Conservation (phyloP, 2,797 vertebrate genomes). For the Tadarida brasiliensis region DNA sequence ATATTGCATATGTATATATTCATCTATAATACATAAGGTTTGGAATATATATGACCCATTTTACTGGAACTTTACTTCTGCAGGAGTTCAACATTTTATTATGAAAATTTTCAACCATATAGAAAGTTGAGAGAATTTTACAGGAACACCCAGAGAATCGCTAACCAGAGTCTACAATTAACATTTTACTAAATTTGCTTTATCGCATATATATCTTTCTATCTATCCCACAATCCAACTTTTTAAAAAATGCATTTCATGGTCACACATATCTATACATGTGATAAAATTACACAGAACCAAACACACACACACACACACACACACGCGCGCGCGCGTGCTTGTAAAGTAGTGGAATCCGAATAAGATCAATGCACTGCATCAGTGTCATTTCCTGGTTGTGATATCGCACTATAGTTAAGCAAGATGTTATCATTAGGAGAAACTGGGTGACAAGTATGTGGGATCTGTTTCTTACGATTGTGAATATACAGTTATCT, state of each 20-base stretch:
- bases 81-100: not conserved
- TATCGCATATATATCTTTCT: not conserved
- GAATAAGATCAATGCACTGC: not conserved
- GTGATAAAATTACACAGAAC: not conserved
- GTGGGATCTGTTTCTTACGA: not conserved
- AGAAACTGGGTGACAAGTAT: not conserved
- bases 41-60: not conserved
- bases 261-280: not conserved
- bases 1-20: not conserved
- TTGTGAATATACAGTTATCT: not conserved
- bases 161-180: slow-evolving; percentile 21
- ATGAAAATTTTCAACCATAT: not conserved
- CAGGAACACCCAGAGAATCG: not conserved
- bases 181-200: slow-evolving; percentile 6
- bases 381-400: not conserved
- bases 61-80: not conserved
- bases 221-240: not conserved
- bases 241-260: not conserved
- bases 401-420: not conserved
- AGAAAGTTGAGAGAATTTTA: not conserved
- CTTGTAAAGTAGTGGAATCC: not conserved
- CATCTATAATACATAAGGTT: not conserved
- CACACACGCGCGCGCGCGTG: not conserved
- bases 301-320: not conserved
- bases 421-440: not conserved